Evolutionary conservation across 2,888 invertebrate genomes (phyloP).

Genomic region (Clusia tigrina): DNA sequence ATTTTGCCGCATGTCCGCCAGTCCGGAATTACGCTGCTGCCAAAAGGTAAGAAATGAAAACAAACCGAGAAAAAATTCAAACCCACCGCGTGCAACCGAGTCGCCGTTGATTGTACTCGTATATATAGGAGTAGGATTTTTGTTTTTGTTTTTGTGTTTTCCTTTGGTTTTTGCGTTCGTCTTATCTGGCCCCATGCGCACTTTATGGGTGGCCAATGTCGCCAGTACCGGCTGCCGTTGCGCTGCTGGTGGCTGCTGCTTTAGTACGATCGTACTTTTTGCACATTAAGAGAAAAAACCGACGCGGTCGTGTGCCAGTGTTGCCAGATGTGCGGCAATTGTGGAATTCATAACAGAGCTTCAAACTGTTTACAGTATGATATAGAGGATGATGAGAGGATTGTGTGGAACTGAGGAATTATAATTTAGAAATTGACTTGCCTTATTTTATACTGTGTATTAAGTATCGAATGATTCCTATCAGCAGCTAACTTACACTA

Average conservation of each 20-base stretch:
- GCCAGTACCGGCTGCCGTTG: slow-evolving; percentile 29
- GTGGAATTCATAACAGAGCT: too few species aligned
- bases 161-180: slow-evolving; percentile 4
- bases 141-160: slow-evolving; percentile 11
- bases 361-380: background rate
- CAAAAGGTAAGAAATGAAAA: slow-evolving; percentile 5
- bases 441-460: too few species aligned
- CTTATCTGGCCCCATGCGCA: slow-evolving; percentile 1
- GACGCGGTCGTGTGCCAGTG: background rate
- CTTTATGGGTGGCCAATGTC: slow-evolving; percentile 34
- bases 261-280: background rate
- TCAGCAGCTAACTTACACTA: too few species aligned
- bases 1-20: too few species aligned
- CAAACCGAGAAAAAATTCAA: slow-evolving; percentile 11
- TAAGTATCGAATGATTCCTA: too few species aligned
- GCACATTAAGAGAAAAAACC: background rate
- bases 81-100: slow-evolving; percentile 15
- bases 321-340: background rate
- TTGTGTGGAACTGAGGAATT: too few species aligned
- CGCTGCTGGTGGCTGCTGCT: background rate
- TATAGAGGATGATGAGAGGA: background rate
- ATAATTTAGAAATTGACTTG: too few species aligned
- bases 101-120: slow-evolving; percentile 8
- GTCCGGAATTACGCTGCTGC: background rate
- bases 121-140: too few species aligned